These are phyloP conservation scores for Actenoides lindsayi DNA, from an alignment of 2,113 vertebrate genomes.

Conservation along the genomic window DNA sequence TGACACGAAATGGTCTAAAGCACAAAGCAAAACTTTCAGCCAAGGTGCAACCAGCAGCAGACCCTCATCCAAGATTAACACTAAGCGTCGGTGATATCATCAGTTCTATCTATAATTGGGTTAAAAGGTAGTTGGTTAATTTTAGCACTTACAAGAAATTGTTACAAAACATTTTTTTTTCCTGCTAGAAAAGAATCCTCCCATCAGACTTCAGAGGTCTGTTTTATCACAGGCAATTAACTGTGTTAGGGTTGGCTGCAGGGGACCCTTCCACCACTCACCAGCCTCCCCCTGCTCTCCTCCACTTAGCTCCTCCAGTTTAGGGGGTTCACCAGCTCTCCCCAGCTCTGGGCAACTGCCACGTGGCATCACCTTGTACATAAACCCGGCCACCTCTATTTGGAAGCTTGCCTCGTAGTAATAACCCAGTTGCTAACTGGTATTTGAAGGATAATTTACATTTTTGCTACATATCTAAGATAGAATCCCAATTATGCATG, in stretches of 20 bases:
- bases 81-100: slow-evolving; percentile 43
- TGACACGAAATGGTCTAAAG: background rate
- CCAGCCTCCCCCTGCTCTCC: background rate
- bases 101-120: slow-evolving; percentile 45
- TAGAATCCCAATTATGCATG: background rate
- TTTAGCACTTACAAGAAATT: slow-evolving; percentile 63
- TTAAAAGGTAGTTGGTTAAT: slow-evolving; percentile 58
- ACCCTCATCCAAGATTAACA: background rate
- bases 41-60: background rate
- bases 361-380: background rate
- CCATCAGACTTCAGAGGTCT: slow-evolving; percentile 30
- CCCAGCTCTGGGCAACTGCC: background rate
- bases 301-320: background rate
- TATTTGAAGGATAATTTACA: background rate
- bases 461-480: background rate
- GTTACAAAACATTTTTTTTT: slow-evolving; percentile 56
- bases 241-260: slow-evolving; percentile 41
- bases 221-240: slow-evolving; percentile 69
- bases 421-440: background rate
- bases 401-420: background rate
- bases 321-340: background rate
- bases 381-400: background rate
- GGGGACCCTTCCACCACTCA: background rate
- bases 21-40: background rate
- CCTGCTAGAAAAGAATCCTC: slow-evolving; percentile 47